Percentiles rank a stretch among this genome's conserved stretches.
These are phyloP conservation scores for Micrasema minimum DNA, from an alignment of 1,140 invertebrate genomes.

Conservation along the genomic window DNA sequence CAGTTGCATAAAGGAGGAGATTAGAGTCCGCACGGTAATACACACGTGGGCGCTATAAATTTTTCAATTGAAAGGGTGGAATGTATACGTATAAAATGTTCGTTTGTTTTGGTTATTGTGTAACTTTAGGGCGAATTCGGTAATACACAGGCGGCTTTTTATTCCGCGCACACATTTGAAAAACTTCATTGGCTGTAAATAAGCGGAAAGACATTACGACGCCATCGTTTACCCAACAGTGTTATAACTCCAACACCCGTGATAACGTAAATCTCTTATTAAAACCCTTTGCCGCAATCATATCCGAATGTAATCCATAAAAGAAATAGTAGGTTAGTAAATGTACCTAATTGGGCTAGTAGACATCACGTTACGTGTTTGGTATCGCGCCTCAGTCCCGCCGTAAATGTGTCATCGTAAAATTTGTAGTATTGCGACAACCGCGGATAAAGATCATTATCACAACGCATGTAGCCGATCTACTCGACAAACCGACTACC, in stretches of 20 bases:
- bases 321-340: conserved; percentile 11
- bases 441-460: conserved; percentile 7
- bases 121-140: background rate
- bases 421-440: conserved; percentile 46
- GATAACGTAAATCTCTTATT: background rate
- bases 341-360: background rate
- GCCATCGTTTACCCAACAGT: too few species aligned
- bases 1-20: too few species aligned
- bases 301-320: conserved; percentile 21
- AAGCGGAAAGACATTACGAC: too few species aligned
- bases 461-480: background rate
- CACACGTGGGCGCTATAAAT: too few species aligned
- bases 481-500: too few species aligned
- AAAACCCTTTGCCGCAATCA: too few species aligned
- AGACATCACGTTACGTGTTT: background rate
- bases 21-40: too few species aligned
- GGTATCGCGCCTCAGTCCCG: conserved; percentile 37
- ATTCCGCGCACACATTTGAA: background rate
- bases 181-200: background rate
- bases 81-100: too few species aligned
- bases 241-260: too few species aligned
- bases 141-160: background rate
- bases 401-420: conserved; percentile 52
- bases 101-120: too few species aligned
- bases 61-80: too few species aligned